These are phyloP conservation scores for Ormyrus thymus DNA, from an alignment of 2,888 invertebrate genomes.

Conservation along the genomic window DNA sequence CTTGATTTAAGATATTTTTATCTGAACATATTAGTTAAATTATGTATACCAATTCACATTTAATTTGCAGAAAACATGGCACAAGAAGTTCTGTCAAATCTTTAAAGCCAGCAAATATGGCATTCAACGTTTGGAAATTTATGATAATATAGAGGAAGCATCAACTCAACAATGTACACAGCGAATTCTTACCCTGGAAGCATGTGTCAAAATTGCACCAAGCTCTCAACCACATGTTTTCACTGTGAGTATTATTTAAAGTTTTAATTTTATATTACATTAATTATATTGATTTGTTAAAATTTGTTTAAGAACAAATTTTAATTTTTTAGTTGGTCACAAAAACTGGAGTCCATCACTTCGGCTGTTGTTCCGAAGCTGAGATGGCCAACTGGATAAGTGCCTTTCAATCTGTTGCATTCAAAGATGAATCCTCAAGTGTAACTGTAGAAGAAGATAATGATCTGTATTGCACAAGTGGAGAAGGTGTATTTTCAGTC, in stretches of 20 bases:
- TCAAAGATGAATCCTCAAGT: conserved; percentile 81
- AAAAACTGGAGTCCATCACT: conserved; percentile 80
- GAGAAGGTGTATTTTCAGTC: conserved; percentile 88
- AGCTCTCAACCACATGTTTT: conserved; percentile 76
- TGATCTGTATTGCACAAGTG: conserved; percentile 90
- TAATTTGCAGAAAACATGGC: conserved; percentile 86
- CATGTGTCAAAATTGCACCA: conserved; percentile 87
- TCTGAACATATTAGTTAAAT: conserved; percentile 16
- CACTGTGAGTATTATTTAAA: conserved; percentile 70
- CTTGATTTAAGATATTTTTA: neutral
- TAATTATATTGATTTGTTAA: no score
- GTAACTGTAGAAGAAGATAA: conserved; percentile 88
- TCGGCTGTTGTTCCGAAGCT: conserved; percentile 82
- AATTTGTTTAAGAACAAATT: neutral
- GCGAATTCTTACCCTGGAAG: conserved; percentile 89
- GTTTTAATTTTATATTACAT: no score
- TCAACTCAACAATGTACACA: conserved; percentile 79
- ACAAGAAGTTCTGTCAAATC: conserved; percentile 85
- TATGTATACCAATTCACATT: conserved; percentile 31
- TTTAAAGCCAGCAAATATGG: conserved; percentile 90
- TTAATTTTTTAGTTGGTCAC: conserved; percentile 80
- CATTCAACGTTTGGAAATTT: conserved; percentile 89
- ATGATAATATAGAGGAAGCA: conserved; percentile 86
- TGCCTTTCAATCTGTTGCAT: conserved; percentile 88
- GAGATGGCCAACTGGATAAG: conserved; percentile 87